Evolutionary conservation across 1,140 invertebrate genomes (phyloP), one percentile per base, ranked within the genome.

Genomic region (Phenacoccus solenopsis): DNA sequence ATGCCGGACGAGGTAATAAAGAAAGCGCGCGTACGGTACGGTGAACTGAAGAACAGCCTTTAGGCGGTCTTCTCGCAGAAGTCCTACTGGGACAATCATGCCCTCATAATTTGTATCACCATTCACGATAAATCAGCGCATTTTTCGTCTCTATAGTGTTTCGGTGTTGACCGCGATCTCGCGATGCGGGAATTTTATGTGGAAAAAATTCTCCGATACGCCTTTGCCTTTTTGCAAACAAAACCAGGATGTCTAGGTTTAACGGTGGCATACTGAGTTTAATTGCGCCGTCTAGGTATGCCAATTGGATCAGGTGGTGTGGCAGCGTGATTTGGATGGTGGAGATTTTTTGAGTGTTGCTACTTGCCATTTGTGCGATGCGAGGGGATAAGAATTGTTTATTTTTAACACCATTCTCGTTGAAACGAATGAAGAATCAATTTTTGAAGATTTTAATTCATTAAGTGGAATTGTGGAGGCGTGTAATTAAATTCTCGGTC

Each of bases 1-100:
- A 16, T 25, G 32, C 9, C 9, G 21, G 59, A 64, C 59, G 20
- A 22, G 59, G 22, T 64, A 64, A 64, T 64, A 64, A 64, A 64
- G 16, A 27, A 64, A 24, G 25, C 10, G 16, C 25, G 25, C 25
- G 2, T 64, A 64, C 16, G 16, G 5, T 64, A 64, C 25, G 59
- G 9, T 25, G 59, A 20, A 24, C n/a, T n/a, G n/a, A 22, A 64
- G 59, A 64, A 24, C 25, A 64, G 25, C 59, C 59, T 64, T 64
- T 64, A 64, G 59, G 59, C 59, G 59, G 59, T 64, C 59, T 64
- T 64, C n/a, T n/a, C 59, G 59, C 59, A 64, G 59, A 22, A 64
- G 59, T 64, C 59, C 59, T 64, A 64, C 59, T 64, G 59, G 59
- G 21, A 64, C 25, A 64, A 64, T 64, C 59, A 27, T 64, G 59